Evolutionary conservation across 2,888 invertebrate genomes (phyloP).

Genomic region (Drosophila differens): DNA sequence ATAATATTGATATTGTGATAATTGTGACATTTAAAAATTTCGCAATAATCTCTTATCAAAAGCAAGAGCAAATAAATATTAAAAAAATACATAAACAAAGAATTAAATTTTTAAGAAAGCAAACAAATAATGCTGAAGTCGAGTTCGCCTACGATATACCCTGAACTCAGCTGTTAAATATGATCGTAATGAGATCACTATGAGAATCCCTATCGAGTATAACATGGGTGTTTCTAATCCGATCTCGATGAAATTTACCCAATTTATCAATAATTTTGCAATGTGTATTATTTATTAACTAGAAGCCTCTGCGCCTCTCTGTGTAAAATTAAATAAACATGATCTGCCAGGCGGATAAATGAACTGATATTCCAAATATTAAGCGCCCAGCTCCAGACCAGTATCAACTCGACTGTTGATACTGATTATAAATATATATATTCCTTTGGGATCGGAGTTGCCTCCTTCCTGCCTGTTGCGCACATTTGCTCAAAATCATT

Average conservation of each 20-base stretch:
- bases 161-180: background rate
- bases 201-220: background rate
- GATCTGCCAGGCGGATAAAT: background rate
- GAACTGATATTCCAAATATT: background rate
- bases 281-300: too few species aligned
- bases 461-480: background rate
- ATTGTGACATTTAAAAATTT: background rate
- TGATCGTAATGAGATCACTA: background rate
- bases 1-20: background rate
- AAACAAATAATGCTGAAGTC: background rate
- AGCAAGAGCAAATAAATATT: background rate
- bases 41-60: background rate
- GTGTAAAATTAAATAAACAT: too few species aligned
- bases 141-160: background rate
- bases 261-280: background rate
- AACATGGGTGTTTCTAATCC: background rate
- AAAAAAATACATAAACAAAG: slow-evolving; percentile 13
- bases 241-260: background rate
- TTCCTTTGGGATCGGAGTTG: background rate
- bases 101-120: background rate
- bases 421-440: background rate
- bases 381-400: background rate
- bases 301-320: too few species aligned
- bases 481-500: background rate
- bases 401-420: background rate